phyloP scores from a whole-genome alignment of 1,140 invertebrate species.

The Penaeus japonicus region DNA sequence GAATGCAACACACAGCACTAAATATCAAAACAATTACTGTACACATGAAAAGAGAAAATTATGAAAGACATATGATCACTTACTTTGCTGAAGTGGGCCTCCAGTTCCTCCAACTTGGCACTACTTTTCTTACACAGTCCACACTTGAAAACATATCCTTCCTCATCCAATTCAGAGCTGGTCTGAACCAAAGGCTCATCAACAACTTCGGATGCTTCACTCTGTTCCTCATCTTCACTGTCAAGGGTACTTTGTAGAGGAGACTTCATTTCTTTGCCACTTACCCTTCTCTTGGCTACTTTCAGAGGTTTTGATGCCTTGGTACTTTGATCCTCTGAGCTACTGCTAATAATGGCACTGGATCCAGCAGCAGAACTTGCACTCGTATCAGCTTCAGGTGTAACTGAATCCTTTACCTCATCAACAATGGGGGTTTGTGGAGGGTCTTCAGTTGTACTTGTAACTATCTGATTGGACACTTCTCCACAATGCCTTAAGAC shows the following conservation, averaged over 20 bases:
- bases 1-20: neutral
- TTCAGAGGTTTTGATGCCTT: neutral
- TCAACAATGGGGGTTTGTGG: neutral
- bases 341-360: constrained; percentile 24
- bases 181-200: neutral
- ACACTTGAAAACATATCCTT: constrained; percentile 41
- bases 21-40: neutral
- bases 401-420: neutral
- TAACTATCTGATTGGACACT: constrained; percentile 49
- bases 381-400: neutral
- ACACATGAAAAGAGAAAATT: too few species aligned
- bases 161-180: neutral
- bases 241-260: constrained; percentile 4
- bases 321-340: constrained; percentile 17
- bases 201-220: neutral
- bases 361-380: constrained; percentile 1
- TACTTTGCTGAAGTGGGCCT: constrained; percentile 41
- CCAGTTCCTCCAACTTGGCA: constrained; percentile 21
- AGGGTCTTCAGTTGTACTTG: constrained; percentile 41
- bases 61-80: neutral
- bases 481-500: constrained; percentile 41
- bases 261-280: constrained; percentile 24
- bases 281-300: constrained; percentile 2
- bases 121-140: constrained; percentile 41
- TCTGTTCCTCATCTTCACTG: constrained; percentile 30